A percentile compares a stretch with the other conserved stretches of the same genome.
Evolutionary conservation across 2,113 vertebrate genomes (phyloP).

Genomic region (Philantomba maxwellii): DNA sequence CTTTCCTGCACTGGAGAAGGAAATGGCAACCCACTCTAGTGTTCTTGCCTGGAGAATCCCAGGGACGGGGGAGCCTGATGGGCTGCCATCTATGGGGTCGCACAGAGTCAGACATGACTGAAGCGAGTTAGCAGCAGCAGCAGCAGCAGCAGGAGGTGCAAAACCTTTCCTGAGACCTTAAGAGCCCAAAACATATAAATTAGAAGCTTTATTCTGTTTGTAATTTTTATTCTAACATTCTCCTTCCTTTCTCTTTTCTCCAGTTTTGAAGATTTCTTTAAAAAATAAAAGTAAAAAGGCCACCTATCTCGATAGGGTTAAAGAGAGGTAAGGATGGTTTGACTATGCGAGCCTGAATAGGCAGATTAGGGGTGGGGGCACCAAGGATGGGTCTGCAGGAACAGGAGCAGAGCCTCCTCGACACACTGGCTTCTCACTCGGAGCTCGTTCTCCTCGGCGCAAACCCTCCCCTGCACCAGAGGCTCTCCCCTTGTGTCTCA

Average conservation of each 20-base stretch:
- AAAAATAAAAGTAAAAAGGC: neutral
- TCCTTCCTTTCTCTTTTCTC: neutral
- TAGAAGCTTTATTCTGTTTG: neutral
- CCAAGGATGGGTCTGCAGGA: rapidly evolving
- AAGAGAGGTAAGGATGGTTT: neutral
- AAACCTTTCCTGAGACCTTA: neutral
- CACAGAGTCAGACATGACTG: too few species aligned
- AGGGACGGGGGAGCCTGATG: too few species aligned
- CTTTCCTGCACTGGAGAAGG: too few species aligned
- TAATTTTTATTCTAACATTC: neutral
- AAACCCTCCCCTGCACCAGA: neutral
- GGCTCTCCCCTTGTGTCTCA: too few species aligned
- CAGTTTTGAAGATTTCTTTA: neutral
- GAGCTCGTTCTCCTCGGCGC: neutral
- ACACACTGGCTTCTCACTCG: neutral
- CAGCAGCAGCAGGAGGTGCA: neutral
- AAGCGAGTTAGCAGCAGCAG: too few species aligned
- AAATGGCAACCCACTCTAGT: too few species aligned
- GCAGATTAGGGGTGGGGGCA: neutral
- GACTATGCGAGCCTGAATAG: neutral
- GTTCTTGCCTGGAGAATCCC: too few species aligned
- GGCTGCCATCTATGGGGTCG: too few species aligned
- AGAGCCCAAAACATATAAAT: neutral
- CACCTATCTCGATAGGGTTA: neutral
- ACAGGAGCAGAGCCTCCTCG: neutral